Conservation (phyloP, 2,888 invertebrate species). For the Scaptomyza cyrtandrae region DNA sequence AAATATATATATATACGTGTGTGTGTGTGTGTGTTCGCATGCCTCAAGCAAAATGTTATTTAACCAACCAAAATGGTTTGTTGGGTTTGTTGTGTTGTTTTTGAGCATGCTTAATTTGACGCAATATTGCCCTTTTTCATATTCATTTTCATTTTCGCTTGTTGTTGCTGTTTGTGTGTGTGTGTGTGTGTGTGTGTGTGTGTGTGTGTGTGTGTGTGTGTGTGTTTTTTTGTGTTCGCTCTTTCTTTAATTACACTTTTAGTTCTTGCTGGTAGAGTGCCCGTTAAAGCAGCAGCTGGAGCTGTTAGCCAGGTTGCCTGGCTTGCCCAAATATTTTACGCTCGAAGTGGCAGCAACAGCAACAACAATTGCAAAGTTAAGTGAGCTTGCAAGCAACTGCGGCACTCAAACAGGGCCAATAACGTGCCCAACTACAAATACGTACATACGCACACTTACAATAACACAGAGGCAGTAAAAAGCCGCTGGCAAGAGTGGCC, state of each 20-base stretch:
- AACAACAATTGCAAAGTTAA: conserved; percentile 43
- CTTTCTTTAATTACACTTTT: conserved; percentile 51
- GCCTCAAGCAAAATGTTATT: conserved; percentile 6
- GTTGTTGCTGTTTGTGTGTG: not conserved
- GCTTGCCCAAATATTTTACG: conserved; percentile 57
- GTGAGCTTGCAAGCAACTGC: conserved; percentile 35
- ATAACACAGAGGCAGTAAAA: not conserved
- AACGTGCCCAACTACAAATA: conserved; percentile 4
- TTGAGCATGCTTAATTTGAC: conserved; percentile 47
- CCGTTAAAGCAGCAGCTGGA: conserved; percentile 4
- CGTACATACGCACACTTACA: not conserved
- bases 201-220: not conserved
- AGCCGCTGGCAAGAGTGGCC: conserved; percentile 22
- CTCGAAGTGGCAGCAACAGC: conserved; percentile 47
- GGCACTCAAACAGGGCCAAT: conserved; percentile 27
- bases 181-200: not conserved
- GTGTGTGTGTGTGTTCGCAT: no score
- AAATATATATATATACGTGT: not conserved
- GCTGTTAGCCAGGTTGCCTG: conserved; percentile 31
- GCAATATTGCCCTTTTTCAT: conserved; percentile 33
- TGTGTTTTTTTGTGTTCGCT: conserved; percentile 1
- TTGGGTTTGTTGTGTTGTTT: conserved; percentile 28
- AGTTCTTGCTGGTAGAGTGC: conserved; percentile 6
- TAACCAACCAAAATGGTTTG: not conserved
- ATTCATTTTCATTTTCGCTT: conserved; percentile 1